Evolutionary conservation across 64 coral and sea anemone species (phyloP).

Genomic region (Hydrozoanthus tunicans): DNA sequence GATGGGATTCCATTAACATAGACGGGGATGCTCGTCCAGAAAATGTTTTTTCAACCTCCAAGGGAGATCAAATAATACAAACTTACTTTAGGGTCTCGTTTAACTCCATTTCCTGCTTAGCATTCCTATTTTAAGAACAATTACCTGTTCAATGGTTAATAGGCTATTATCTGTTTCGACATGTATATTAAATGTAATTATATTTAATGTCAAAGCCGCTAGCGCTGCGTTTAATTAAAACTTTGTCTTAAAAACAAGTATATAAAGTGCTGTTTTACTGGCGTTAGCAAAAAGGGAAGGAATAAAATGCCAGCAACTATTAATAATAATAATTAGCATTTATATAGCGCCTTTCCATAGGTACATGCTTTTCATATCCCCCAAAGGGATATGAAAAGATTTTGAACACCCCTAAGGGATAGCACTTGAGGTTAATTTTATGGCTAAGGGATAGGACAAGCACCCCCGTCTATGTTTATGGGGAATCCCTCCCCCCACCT

Average conservation of each 20-base stretch:
- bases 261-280: slow-evolving; percentile 2
- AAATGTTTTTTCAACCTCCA: too few species aligned
- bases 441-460: background rate
- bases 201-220: background rate
- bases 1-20: too few species aligned
- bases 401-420: background rate
- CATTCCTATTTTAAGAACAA: background rate
- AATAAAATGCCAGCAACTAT: too few species aligned
- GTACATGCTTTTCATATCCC: background rate
- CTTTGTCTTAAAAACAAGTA: background rate
- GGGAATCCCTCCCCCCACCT: too few species aligned
- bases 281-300: background rate
- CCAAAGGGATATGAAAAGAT: background rate
- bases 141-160: background rate
- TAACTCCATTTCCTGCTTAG: background rate
- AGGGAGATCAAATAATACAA: too few species aligned
- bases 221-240: background rate
- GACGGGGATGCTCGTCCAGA: too few species aligned
- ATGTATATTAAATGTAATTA: background rate
- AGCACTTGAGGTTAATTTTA: background rate
- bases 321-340: too few species aligned
- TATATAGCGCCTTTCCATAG: too few species aligned
- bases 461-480: too few species aligned
- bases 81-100: too few species aligned
- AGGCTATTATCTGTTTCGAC: slow-evolving; percentile 4